Base-by-base conservation (phyloP, 2,113 vertebrate genomes). In the Amphiprion ocellaris region DNA sequence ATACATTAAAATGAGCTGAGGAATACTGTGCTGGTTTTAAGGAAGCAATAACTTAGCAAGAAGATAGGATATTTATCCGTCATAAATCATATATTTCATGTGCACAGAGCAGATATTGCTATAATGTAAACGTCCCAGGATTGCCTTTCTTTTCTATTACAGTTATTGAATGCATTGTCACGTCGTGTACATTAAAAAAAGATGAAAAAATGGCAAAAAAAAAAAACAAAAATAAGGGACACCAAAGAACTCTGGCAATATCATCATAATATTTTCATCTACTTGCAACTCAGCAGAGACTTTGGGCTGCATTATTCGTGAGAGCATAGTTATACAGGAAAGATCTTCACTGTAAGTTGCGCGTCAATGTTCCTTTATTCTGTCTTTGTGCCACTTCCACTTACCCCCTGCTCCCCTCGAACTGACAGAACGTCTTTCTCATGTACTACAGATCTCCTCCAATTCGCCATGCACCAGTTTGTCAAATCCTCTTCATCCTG, bases 171-270 rank as follows among this genome's bases (percentile, higher is more conserved):
- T 72, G 28, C 60, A 3, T 1, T 77, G 72, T 67, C 21, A 55
- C 12, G 69, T 73, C 26, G 39, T 62, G 70, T 83, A 74, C 1
- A 54, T 74, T 62, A 54, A 53, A 65, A 82, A 70, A 54, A 41
- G 26, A 26, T 26, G 11, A 53, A 74, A 64, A 56, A 66, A 59
- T 33, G 10, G 49, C 30, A 10, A 37, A 37, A 9, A 37, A 37
- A 37, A 37, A 37, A 37, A 9, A 37, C 7, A 7, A 37, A 7
- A 24, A 28, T 63, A n/a, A 41, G 9, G 55, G 44, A 63, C 26
- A 14, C 30, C 1, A 17, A 69, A 74, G 68, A 69, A 54, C 60
- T 41, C 4, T 1, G 58, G 16, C 55, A 67, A 30, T 55, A 58
- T 75, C 55, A 11, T 52, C 33, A 2, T 53, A 47, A 68, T 54